Conservation (phyloP, 1,140 invertebrate genomes). For the Melanaphis sacchari region DNA sequence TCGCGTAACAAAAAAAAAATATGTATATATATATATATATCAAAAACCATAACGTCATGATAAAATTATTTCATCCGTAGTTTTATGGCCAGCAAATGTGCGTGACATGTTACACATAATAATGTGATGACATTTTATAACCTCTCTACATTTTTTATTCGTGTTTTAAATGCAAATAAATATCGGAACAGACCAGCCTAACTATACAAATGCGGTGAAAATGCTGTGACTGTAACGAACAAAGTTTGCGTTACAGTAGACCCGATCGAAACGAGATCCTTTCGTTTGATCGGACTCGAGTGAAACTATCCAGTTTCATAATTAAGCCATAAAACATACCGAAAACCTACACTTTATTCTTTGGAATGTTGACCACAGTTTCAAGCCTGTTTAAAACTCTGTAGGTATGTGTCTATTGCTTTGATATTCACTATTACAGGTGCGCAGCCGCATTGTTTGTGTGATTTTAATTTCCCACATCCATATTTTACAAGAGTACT, state of each 20-base stretch:
- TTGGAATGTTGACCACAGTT: not conserved
- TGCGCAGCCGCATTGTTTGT: rapidly evolving
- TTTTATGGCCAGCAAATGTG: not conserved
- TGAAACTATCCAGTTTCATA: not conserved
- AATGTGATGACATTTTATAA: not conserved
- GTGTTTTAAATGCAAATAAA: not conserved
- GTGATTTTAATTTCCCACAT: not conserved
- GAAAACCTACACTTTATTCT: not conserved
- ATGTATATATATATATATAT: no score
- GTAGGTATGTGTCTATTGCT: not conserved
- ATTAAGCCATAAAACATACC: not conserved
- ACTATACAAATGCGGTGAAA: not conserved
- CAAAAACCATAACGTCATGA: not conserved
- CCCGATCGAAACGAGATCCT: not conserved
- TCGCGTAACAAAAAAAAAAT: not conserved
- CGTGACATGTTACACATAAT: not conserved
- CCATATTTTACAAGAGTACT: not conserved
- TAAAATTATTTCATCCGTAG: no score
- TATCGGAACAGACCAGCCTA: not conserved
- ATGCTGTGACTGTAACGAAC: not conserved
- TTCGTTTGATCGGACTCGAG: not conserved
- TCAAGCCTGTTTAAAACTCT: not conserved
- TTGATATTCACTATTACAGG: not conserved
- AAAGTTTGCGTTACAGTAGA: not conserved
- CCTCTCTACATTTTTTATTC: not conserved